Evolutionary conservation across 2,888 invertebrate genomes (phyloP).

Genomic region (Ceriagrion tenellum): DNA sequence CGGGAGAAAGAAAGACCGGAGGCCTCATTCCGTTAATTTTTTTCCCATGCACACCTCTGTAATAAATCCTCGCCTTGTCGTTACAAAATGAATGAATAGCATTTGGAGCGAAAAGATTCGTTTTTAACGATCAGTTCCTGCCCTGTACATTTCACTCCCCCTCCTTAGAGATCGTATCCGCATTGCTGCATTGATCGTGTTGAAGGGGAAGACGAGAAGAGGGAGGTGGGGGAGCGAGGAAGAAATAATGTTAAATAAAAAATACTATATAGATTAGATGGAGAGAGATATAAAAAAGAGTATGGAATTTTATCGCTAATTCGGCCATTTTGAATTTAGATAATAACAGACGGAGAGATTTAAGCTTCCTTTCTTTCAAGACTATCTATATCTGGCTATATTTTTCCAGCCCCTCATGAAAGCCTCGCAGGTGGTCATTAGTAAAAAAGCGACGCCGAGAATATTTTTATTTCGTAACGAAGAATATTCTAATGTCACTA

Average conservation of each 20-base stretch:
- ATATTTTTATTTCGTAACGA: not conserved
- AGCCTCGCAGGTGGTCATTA: not conserved
- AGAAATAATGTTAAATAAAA: not conserved
- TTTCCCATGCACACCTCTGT: not conserved
- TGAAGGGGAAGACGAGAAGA: not conserved
- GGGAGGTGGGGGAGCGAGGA: not conserved
- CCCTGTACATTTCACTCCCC: not conserved
- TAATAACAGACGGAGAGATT: not conserved
- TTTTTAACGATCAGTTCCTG: not conserved
- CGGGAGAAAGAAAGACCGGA: not conserved
- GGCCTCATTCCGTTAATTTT: not conserved
- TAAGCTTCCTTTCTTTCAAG: not conserved
- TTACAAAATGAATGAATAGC: not conserved
- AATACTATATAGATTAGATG: not conserved
- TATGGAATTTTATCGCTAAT: not conserved
- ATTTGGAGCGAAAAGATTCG: not conserved
- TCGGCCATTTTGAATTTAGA: constrained; percentile 5
- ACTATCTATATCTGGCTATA: not conserved
- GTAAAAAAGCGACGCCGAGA: not conserved
- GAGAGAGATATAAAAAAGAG: not conserved
- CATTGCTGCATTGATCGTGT: not conserved
- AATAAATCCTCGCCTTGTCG: not conserved
- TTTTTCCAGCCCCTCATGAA: not conserved
- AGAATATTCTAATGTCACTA: not conserved
- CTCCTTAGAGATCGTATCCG: not conserved